phyloP scores from a whole-genome alignment of 1,140 invertebrate species.

The Reticulitermes speratus region DNA sequence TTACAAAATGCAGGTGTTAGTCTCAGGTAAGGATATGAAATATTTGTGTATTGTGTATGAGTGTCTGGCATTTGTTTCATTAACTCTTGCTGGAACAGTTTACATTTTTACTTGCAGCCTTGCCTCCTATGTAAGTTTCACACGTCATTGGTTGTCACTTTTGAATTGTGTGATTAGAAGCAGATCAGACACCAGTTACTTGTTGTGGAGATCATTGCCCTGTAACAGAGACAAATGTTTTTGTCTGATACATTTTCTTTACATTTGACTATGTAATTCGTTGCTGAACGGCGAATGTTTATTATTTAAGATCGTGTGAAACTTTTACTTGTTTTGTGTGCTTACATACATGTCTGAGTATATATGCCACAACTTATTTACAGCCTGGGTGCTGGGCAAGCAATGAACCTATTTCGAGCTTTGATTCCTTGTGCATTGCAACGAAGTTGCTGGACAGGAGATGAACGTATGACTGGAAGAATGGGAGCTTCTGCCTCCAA shows the following conservation, averaged over 20 bases:
- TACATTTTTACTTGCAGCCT: neutral
- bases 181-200: neutral
- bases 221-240: neutral
- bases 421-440: constrained; percentile 60
- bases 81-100: neutral
- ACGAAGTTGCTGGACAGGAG: constrained; percentile 54
- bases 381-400: constrained; percentile 58
- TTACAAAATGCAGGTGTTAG: constrained; percentile 28
- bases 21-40: constrained; percentile 26
- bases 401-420: constrained; percentile 60
- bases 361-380: constrained; percentile 27
- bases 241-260: neutral
- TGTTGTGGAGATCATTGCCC: neutral
- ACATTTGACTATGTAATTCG: neutral
- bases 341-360: neutral
- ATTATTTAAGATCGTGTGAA: too few relatives aligned
- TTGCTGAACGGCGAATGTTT: too few relatives aligned
- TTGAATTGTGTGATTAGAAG: neutral
- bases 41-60: neutral
- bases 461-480: constrained; percentile 52
- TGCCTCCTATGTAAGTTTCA: neutral
- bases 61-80: neutral
- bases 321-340: neutral
- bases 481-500: constrained; percentile 41
- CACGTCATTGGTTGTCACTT: constrained; percentile 26